phyloP scores from a whole-genome alignment of 1,140 invertebrate genomes.

The Myzus persicae region DNA sequence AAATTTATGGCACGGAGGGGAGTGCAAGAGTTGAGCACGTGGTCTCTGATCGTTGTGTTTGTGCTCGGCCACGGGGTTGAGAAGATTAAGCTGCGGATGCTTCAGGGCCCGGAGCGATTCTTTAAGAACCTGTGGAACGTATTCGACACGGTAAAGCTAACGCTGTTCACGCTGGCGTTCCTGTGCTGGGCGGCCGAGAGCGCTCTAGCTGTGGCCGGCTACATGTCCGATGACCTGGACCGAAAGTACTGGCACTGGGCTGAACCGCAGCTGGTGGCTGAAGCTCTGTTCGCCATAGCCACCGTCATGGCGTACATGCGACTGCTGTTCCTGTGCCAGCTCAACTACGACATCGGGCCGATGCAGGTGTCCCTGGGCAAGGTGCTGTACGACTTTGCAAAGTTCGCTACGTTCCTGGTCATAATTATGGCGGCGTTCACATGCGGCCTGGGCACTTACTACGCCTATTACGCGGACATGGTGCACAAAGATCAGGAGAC shows the following conservation, averaged over 20 bases:
- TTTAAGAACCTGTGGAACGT: conserved; percentile 79
- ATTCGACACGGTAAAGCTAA: conserved; percentile 76
- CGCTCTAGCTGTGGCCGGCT: conserved; percentile 63
- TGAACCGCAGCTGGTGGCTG: conserved; percentile 76
- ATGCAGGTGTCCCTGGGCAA: conserved; percentile 71
- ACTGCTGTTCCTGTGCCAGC: conserved; percentile 69
- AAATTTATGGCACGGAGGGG: conserved; percentile 66
- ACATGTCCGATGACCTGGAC: conserved; percentile 67
- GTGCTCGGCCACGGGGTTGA: conserved; percentile 63
- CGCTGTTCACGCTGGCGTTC: conserved; percentile 65
- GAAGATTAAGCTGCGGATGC: conserved; percentile 68
- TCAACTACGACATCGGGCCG: conserved; percentile 70
- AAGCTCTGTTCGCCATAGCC: conserved; percentile 77
- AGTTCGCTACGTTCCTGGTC: conserved; percentile 68
- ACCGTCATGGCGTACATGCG: conserved; percentile 75
- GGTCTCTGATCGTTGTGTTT: conserved; percentile 69
- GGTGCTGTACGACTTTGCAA: conserved; percentile 69
- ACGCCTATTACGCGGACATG: conserved; percentile 72
- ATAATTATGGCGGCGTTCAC: conserved; percentile 69
- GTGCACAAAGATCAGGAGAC: conserved; percentile 67
- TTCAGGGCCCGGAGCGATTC: conserved; percentile 75
- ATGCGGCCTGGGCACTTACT: conserved; percentile 65
- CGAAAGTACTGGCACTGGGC: conserved; percentile 75
- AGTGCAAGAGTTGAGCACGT: conserved; percentile 70
- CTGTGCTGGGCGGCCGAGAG: conserved; percentile 65